Percentiles rank a stretch among this genome's conserved stretches.
These are phyloP conservation scores for Emydocephalus ijimae DNA, from an alignment of 2,113 vertebrate genomes.

Conservation along the genomic window DNA sequence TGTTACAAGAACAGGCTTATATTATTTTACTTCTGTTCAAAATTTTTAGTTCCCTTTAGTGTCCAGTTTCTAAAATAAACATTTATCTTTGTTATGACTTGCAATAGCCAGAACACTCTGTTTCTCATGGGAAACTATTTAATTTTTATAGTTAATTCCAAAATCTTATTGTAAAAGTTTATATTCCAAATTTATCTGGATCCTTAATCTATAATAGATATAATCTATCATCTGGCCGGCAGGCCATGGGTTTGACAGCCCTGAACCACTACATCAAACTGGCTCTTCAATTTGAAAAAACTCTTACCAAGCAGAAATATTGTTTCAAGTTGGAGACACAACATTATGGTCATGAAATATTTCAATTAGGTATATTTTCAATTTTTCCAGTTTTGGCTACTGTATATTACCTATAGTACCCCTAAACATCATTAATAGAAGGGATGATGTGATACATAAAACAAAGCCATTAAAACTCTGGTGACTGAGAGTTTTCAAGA, in stretches of 20 bases:
- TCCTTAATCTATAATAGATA: not conserved
- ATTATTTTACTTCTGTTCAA: not conserved
- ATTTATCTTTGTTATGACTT: not conserved
- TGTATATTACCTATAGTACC: not conserved
- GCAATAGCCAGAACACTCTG: not conserved
- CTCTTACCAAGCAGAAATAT: not conserved
- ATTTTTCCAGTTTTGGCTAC: not conserved
- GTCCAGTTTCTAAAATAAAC: not conserved
- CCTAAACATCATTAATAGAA: not conserved
- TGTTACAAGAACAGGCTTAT: not conserved
- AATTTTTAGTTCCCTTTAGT: not conserved
- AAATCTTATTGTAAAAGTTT: not conserved
- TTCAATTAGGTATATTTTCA: not conserved
- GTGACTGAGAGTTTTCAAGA: not conserved
- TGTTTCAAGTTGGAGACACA: not conserved
- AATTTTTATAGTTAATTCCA: not conserved
- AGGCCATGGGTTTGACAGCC: no score
- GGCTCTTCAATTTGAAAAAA: not conserved
- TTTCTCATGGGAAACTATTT: not conserved
- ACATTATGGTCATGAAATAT: not conserved
- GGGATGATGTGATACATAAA: not conserved
- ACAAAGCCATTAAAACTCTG: not conserved
- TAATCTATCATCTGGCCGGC: no score
- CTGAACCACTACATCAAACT: not conserved
- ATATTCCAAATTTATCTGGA: not conserved